phyloP scores from a whole-genome alignment of 1,140 invertebrate species.

The Littorina saxatilis region DNA sequence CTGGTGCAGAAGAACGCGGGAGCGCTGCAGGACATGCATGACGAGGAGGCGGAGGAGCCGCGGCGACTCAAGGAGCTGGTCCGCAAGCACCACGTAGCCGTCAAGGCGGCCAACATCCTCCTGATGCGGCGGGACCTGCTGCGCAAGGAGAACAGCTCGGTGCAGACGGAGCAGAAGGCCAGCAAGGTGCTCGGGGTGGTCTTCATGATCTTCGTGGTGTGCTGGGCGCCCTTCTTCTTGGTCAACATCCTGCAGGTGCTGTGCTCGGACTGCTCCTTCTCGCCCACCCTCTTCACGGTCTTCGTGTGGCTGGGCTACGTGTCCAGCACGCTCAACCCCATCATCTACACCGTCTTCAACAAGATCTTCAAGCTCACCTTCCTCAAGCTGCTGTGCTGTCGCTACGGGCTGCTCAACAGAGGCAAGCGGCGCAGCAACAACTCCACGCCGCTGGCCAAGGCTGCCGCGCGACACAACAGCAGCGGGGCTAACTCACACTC shows the following conservation, averaged over 20 bases:
- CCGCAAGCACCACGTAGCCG: slow-evolving; percentile 66
- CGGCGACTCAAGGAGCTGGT: slow-evolving; percentile 60
- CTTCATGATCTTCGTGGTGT: slow-evolving; percentile 73
- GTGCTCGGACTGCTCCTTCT: slow-evolving; percentile 78
- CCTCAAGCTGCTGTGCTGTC: slow-evolving; percentile 69
- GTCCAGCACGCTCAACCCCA: slow-evolving; percentile 75
- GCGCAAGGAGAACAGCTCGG: slow-evolving; percentile 54
- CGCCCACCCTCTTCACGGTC: slow-evolving; percentile 62
- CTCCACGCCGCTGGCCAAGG: not conserved
- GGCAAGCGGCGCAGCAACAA: slow-evolving; percentile 43
- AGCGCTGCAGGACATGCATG: not conserved
- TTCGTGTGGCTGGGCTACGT: slow-evolving; percentile 76
- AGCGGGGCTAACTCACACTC: not conserved
- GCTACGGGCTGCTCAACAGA: slow-evolving; percentile 59
- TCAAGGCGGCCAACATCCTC: slow-evolving; percentile 69
- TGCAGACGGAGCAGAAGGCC: slow-evolving; percentile 92
- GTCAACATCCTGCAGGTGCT: slow-evolving; percentile 71
- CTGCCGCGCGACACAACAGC: not conserved
- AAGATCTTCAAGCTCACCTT: slow-evolving; percentile 74
- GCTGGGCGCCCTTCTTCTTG: slow-evolving; percentile 76
- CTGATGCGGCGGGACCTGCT: slow-evolving; percentile 54
- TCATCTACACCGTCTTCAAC: slow-evolving; percentile 77
- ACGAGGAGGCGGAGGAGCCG: slow-evolving; percentile 25
- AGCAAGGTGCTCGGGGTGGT: slow-evolving; percentile 80
- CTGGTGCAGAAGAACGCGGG: not conserved